Percentiles rank a stretch among this genome's conserved stretches.
These are phyloP conservation scores for Anhinga rufa DNA, from an alignment of 2,113 vertebrate species.

Conservation along the genomic window DNA sequence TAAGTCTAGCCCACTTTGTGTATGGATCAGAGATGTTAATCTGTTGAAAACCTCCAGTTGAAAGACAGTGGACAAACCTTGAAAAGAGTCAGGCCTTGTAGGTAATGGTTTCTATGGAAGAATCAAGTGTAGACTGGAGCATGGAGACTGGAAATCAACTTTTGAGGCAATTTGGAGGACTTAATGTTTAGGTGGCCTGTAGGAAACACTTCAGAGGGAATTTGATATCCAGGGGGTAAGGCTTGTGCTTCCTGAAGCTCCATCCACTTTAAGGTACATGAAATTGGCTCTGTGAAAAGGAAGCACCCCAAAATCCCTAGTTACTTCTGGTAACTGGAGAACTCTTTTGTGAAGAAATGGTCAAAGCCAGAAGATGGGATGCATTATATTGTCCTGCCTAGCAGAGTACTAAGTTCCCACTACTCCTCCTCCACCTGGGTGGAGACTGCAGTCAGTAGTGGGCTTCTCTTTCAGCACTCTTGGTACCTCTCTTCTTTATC, in stretches of 20 bases:
- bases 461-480: background rate
- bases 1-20: background rate
- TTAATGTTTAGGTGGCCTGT: background rate
- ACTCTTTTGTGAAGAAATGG: background rate
- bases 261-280: background rate
- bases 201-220: background rate
- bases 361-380: background rate
- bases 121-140: background rate
- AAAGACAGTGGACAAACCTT: background rate
- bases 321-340: background rate
- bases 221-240: background rate
- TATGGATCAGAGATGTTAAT: background rate
- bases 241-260: background rate
- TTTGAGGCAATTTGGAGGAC: background rate
- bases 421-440: background rate
- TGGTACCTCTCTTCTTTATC: background rate
- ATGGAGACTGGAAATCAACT: background rate
- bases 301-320: background rate
- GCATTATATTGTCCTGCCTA: background rate
- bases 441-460: background rate
- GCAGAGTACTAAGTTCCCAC: background rate
- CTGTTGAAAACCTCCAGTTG: background rate
- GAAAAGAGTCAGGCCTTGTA: background rate
- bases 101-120: background rate
- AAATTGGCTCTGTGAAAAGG: background rate